Base-by-base conservation (phyloP, 2,113 vertebrate genomes). In the Phrynosoma platyrhinos region DNA sequence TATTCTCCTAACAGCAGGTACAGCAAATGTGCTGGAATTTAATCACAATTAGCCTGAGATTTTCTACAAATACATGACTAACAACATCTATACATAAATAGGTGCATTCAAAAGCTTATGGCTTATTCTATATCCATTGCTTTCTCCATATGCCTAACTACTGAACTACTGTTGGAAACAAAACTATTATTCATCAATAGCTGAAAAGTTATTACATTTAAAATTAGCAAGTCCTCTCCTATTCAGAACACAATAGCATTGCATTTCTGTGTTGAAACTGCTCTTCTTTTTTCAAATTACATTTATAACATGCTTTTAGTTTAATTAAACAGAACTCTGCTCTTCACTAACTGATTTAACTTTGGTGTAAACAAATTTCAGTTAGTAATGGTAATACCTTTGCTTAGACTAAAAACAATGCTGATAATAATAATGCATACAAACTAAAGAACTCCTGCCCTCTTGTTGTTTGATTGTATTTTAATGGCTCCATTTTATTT, bases 21-120 rank as follows among this genome's bases (percentile, higher is more conserved):
- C 81, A 87, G 55, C 2, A 79, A 89, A 30, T 92, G 30, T 53
- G 18, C 42, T 85, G 76, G 25, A 93, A 90, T 85, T 85, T 82
- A 93, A 91, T 93, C 10, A 88, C 1, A 80, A 85, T 69, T 90
- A 93, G 83, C 3, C 25, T 23, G 47, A 36, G 2, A 2, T 32
- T 47, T 87, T 32, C 85, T 32, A 75, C 30, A 77, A 68, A 47
- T 52, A 68, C 58, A 18, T 76, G 32, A 2, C 86, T 90, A 88
- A 0, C 0, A 81, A 91, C 53, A n/a, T 82, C 0, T 80, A n/a
- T 25, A 62, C 53, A 27, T 12, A 58, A 91, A 85, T 27, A 88
- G 0, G 18, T 69, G 3, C n/a, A 86, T 82, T 79, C 13, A 90
- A 82, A 89, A 71, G 68, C 5, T 53, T 2, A 18, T 0, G 81